Base-by-base conservation (phyloP, 2,797 vertebrate species). In the Arctocebus calabarensis region DNA sequence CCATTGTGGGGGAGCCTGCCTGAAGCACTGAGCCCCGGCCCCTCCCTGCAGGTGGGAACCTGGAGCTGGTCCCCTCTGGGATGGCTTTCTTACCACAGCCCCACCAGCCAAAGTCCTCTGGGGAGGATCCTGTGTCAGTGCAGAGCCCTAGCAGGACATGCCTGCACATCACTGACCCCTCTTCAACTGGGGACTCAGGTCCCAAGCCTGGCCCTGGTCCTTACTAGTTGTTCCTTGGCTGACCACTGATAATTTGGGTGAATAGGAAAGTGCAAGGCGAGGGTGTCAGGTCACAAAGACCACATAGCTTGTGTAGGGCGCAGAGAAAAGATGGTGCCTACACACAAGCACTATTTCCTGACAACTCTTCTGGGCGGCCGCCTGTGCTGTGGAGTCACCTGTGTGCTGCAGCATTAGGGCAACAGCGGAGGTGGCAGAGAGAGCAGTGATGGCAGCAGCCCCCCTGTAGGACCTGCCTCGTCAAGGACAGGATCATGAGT, bases 331-430 rank as follows among this genome's bases (percentile, higher is more conserved):
- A 70, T 27, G 34, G 34, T 48, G 61, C 25, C 61, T 25, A 20
- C 5, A 0, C 5, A 0, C 19, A 43, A 40, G 43, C 4, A 4
- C 25, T 22, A 11, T 45, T 17, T 74, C 62, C 19, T 61, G 88
- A 61, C 20, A 57, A 22, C 34, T 52, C 68, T 66, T 29, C 71
- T 55, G 40, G 37, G 23, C 20, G 27, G 14, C n/a, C 7, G 9
- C 16, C 52, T 7, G 9, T 11, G 12, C 40, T 32, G 6, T 19
- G 13, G 48, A 16, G n/a, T 12, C 4, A 4, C 12, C 1, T 10
- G 2, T 2, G 45, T 17, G 2, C 9, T 5, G 1, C 1, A 0
- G 14, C 20, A 23, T 61, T 5, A 12, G 29, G 64, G 55, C 7
- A 5, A 27, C 2, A 2, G 43, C 23, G 7, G 43, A 64, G 13